phyloP scores from a whole-genome alignment of 2,797 vertebrate species.

The Steatocranus sp. region DNA sequence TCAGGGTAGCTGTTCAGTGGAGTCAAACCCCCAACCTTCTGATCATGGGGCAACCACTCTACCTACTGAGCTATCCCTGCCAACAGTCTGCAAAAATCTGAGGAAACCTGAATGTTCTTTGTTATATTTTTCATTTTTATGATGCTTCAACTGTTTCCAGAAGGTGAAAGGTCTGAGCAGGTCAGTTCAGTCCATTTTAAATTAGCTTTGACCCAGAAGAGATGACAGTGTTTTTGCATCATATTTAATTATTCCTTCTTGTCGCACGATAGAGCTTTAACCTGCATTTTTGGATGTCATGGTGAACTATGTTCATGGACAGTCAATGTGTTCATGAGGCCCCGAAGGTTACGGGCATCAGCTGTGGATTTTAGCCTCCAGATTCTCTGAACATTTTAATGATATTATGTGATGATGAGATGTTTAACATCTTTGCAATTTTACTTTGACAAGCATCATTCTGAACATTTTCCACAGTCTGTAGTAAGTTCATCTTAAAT shows the following conservation, averaged over 20 bases:
- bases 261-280: neutral
- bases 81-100: neutral
- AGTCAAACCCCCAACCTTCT: too few species aligned
- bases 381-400: neutral
- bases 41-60: too few species aligned
- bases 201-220: neutral
- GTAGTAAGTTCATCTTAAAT: neutral
- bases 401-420: neutral
- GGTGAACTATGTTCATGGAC: neutral
- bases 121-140: accelerated
- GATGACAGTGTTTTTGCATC: neutral
- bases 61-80: too few species aligned
- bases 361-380: accelerated
- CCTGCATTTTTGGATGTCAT: neutral
- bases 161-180: neutral
- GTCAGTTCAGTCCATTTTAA: accelerated
- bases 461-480: neutral
- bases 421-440: neutral
- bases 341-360: neutral
- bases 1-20: too few species aligned
- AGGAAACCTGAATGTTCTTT: neutral
- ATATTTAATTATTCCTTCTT: neutral
- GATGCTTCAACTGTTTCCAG: neutral
- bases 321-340: neutral
- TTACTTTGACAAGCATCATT: neutral